phyloP scores from a whole-genome alignment of 2,797 vertebrate genomes.

The Falco concolor region DNA sequence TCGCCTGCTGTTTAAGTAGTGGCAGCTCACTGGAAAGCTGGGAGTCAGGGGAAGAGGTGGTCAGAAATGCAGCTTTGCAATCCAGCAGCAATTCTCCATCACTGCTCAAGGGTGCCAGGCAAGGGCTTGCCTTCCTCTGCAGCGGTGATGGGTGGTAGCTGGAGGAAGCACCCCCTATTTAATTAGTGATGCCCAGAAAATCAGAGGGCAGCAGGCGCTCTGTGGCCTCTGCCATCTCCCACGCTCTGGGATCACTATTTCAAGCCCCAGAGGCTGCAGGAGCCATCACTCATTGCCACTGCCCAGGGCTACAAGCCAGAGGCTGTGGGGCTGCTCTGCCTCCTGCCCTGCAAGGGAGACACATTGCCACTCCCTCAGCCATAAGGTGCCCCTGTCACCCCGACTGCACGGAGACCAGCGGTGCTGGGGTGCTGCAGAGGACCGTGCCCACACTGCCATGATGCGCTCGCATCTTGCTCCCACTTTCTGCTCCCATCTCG shows the following conservation, averaged over 20 bases:
- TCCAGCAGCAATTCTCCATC: not conserved
- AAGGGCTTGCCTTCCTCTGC: not conserved
- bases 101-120: not conserved
- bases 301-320: not conserved
- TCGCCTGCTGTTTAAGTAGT: not conserved
- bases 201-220: not conserved
- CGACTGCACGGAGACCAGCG: not conserved
- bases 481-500: not conserved
- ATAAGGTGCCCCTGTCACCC: not conserved
- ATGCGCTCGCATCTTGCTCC: not conserved
- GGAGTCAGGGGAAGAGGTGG: not conserved
- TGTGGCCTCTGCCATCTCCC: not conserved
- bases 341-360: not conserved
- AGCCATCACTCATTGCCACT: not conserved
- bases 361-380: no score
- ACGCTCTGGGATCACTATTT: not conserved
- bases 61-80: not conserved
- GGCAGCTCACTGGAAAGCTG: not conserved
- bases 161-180: not conserved
- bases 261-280: not conserved
- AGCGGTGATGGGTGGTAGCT: accelerated
- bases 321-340: not conserved
- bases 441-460: accelerated
- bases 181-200: not conserved
- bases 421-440: not conserved